Base-by-base conservation (phyloP, 2,888 invertebrate species). In the Petrolisthes manimaculis region DNA sequence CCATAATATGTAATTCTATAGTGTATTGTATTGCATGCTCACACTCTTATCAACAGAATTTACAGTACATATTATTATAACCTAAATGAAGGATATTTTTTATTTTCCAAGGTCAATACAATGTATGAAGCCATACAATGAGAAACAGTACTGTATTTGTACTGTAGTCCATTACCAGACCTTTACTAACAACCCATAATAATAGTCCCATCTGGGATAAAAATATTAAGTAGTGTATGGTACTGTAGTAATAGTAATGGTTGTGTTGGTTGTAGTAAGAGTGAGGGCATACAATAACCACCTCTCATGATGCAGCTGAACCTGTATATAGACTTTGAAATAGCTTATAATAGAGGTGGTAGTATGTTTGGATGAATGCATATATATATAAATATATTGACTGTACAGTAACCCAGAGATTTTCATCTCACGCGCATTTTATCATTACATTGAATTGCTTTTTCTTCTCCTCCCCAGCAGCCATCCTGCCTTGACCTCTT, bases 311-410 rank as follows among this genome's bases (percentile, higher is more conserved):
- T n/a, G 71, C n/a, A n/a, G n/a, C 71, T 71, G 4, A 37, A 37
- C 37, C n/a, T 71, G 71, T 71, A 71, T 71, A 71, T 71, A 71
- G 14, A 21, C 14, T 21, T 71, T 14, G 14, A 71, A 71, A 71
- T 61, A 12, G 9, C 12, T 18, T 61, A 1, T 61, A 61, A 18
- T 9, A n/a, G n/a, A 71, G n/a, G n/a, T 18, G 21, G n/a, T n/a
- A 86, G 86, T 86, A 86, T 74, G 81, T 86, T 80, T 86, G 86
- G 81, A 86, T 74, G 81, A 81, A 86, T 56, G 51, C 78, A 53
- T 81, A 80, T 86, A 86, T 80, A 86, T 86, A 84, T 61, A 37
- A 78, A n/a, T 71, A 21, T 71, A 71, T n/a, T 37, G 21, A 78
- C 12, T 75, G 55, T 54, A 80, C 55, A 81, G 86, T 86, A 86